phyloP scores from a whole-genome alignment of 2,113 vertebrate species.

The Thermophis baileyi region DNA sequence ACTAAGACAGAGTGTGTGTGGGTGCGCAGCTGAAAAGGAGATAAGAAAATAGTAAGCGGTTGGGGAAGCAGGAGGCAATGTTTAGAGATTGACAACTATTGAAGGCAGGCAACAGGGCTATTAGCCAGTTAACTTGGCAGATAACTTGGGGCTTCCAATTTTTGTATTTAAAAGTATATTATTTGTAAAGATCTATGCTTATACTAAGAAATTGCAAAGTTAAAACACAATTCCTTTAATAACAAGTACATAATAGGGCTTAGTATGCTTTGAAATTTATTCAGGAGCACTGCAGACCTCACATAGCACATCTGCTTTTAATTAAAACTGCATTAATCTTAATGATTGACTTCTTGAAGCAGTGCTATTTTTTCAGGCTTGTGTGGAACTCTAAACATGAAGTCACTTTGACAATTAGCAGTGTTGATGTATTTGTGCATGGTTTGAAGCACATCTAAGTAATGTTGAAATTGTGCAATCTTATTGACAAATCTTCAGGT shows the following conservation, averaged over 20 bases:
- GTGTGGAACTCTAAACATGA: background rate
- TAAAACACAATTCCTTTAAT: background rate
- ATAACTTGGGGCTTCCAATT: background rate
- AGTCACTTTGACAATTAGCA: background rate
- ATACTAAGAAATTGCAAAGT: background rate
- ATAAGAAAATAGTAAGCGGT: background rate
- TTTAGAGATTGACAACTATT: background rate
- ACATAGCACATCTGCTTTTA: background rate
- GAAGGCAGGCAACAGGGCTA: background rate
- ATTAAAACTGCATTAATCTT: background rate
- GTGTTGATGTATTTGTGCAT: background rate
- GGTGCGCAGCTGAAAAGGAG: background rate
- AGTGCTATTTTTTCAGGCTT: background rate
- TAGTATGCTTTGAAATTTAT: background rate
- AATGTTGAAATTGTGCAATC: background rate
- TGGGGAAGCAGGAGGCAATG: background rate
- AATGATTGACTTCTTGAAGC: background rate
- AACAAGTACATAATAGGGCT: background rate
- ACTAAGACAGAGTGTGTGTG: background rate
- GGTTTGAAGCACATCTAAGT: background rate
- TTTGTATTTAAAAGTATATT: background rate
- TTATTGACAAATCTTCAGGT: background rate
- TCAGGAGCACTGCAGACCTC: background rate
- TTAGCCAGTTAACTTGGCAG: background rate
- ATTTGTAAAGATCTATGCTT: background rate